Evolutionary conservation across 2,888 invertebrate genomes (phyloP).

Genomic region (Microctonus brassicae): DNA sequence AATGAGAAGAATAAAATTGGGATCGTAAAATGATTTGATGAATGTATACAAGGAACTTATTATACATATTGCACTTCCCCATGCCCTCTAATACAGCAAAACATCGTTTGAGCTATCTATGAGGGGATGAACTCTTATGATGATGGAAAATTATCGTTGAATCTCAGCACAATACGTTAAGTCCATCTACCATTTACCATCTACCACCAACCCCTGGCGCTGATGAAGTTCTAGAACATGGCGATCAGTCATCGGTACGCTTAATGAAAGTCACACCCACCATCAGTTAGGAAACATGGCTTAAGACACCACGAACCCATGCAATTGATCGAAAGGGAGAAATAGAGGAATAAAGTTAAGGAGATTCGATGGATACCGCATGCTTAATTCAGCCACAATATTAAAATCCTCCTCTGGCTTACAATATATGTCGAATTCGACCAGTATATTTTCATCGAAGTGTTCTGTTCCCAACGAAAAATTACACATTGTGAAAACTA

Average conservation of each 20-base stretch:
- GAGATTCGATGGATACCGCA: conserved; percentile 46
- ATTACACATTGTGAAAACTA: no score
- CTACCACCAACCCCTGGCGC: conserved; percentile 1
- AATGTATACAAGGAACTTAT: no score
- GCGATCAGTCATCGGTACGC: conserved; percentile 62
- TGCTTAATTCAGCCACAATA: conserved; percentile 52
- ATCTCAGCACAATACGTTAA: conserved; percentile 10
- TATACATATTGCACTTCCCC: no score
- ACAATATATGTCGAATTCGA: conserved; percentile 48
- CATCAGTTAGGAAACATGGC: conserved; percentile 44
- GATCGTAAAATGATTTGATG: no score
- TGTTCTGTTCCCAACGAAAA: no score
- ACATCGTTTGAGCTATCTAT: conserved; percentile 15
- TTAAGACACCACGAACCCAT: conserved; percentile 41
- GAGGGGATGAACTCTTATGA: background rate
- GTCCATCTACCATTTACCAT: no score
- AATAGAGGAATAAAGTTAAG: conserved; percentile 20
- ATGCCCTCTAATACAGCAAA: conserved; percentile 12
- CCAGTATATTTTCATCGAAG: background rate
- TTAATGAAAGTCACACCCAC: conserved; percentile 61
- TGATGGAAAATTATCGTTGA: conserved; percentile 18
- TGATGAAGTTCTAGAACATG: conserved; percentile 40
- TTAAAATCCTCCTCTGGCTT: conserved; percentile 59
- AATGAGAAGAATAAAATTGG: no score
- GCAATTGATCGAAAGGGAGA: conserved; percentile 22